Evolutionary conservation across 2,888 invertebrate species (phyloP), one percentile per base, ranked within the genome.

Genomic region (Biston betularia): DNA sequence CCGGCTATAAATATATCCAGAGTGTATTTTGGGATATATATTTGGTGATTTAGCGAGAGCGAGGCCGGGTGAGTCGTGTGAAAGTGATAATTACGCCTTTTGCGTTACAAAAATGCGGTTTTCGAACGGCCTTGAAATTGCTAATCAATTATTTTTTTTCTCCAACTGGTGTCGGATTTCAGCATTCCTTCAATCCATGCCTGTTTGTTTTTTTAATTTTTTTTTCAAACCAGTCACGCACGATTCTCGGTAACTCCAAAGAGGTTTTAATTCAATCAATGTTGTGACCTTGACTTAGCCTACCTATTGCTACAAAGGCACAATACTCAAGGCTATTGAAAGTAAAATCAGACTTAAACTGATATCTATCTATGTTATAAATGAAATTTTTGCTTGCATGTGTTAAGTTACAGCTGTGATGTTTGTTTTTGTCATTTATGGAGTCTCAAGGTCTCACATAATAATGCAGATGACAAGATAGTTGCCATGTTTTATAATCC

Each of bases 21-120:
- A 80, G 79, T 83, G 83, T 92, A 91, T 91, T 92, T 92, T 88
- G 82, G 89, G 90, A 84, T 82, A 77, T 88, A 84, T 85, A 91
- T 89, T 91, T 89, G 85, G 89, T 87, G 86, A 89, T 85, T 90
- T 90, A 84, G 89, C 88, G 82, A 84, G 84, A 83, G 85, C 76
- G 82, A 84, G 84, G 77, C 83, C 79, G 80, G 86, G 87, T 85
- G 85, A 87, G 86, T 85, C 81, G 85, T 85, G 87, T 85, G 90
- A 89, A 90, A 92, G 89, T 90, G 86, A 75, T 84, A 77, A 84
- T 85, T 85, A 78, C 81, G 80, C 82, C 73, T 80, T 79, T 75
- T 69, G 75, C 73, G 76, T 74, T 73, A 74, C 75, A 70, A 75
- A 78, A 83, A 78, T 74, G 72, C 71, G 70, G 63, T 68, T 74